Percentiles rank a stretch among this genome's conserved stretches.
Evolutionary conservation across 30 jellyfish, hydroid and myxozoan genomes (phyloP).

Genomic region (Aurelia aurita): DNA sequence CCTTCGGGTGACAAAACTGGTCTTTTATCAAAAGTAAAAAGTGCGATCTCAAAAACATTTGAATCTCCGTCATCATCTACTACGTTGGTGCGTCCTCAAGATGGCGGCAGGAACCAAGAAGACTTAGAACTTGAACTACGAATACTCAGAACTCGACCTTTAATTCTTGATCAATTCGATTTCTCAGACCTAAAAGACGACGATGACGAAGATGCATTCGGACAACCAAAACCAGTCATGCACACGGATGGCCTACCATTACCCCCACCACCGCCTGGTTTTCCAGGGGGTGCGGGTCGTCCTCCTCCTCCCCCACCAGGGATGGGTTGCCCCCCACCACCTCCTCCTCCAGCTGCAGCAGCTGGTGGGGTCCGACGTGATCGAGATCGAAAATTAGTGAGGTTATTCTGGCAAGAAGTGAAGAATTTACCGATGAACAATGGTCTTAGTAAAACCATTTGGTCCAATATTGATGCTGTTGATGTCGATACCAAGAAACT

Average conservation of each 20-base stretch:
- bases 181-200: slow-evolving; percentile 90
- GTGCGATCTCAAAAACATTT: slow-evolving; percentile 88
- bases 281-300: slow-evolving; percentile 77
- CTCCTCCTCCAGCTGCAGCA: slow-evolving; percentile 77
- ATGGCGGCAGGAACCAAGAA: slow-evolving; percentile 71
- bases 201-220: slow-evolving; percentile 95
- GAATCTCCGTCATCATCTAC: slow-evolving; percentile 74
- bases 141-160: slow-evolving; percentile 88
- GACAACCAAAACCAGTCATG: slow-evolving; percentile 59
- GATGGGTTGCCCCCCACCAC: slow-evolving; percentile 68
- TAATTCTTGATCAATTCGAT: slow-evolving; percentile 85
- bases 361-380: slow-evolving; percentile 56
- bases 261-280: slow-evolving; percentile 99
- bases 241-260: slow-evolving; percentile 73
- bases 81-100: slow-evolving; percentile 42
- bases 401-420: slow-evolving; percentile 98
- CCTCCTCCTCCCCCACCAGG: slow-evolving; percentile 88
- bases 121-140: slow-evolving; percentile 92
- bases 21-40: slow-evolving; percentile 79
- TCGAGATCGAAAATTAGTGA: slow-evolving; percentile 88
- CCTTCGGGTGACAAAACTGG: slow-evolving; percentile 87
- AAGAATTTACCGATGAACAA: slow-evolving; percentile 59
- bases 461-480: slow-evolving; percentile 83
- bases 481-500: slow-evolving; percentile 97
- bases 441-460: slow-evolving; percentile 81